phyloP scores from a whole-genome alignment of 1,140 invertebrate genomes.

The Nephila pilipes region DNA sequence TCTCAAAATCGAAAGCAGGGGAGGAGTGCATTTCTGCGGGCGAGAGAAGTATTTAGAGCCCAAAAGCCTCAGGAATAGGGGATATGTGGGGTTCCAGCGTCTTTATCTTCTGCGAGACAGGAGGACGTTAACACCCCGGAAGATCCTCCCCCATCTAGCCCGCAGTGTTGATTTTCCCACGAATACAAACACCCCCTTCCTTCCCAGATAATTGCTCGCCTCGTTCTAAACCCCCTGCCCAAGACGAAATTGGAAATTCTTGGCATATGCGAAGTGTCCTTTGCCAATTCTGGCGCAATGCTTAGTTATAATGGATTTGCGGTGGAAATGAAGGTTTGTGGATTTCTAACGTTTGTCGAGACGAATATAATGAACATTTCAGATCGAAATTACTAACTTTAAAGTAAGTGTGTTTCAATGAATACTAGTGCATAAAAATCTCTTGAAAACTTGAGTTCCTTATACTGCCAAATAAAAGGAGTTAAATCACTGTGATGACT shows the following conservation, averaged over 20 bases:
- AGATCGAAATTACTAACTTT: too few relatives aligned
- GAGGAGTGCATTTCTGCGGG: neutral
- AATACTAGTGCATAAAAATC: too few relatives aligned
- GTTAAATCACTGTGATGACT: too few relatives aligned
- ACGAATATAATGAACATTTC: neutral
- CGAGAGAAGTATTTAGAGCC: neutral
- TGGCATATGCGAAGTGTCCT: neutral
- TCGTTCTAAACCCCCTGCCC: neutral
- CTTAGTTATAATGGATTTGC: neutral
- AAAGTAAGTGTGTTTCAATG: too few relatives aligned
- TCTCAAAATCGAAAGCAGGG: neutral
- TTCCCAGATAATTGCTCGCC: neutral
- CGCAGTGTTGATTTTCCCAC: constrained; percentile 40
- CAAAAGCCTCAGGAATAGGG: neutral
- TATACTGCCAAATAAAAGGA: too few relatives aligned
- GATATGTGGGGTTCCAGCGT: neutral
- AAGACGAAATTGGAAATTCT: constrained; percentile 26
- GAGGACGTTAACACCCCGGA: neutral
- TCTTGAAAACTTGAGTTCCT: too few relatives aligned
- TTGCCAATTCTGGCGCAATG: too few relatives aligned
- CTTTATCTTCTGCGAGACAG: neutral
- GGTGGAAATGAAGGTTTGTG: neutral
- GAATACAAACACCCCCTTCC: constrained; percentile 15
- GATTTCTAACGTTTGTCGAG: neutral
- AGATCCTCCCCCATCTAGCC: neutral